Conservation (phyloP, 2,888 invertebrate genomes). For the Stegophylla sp. region DNA sequence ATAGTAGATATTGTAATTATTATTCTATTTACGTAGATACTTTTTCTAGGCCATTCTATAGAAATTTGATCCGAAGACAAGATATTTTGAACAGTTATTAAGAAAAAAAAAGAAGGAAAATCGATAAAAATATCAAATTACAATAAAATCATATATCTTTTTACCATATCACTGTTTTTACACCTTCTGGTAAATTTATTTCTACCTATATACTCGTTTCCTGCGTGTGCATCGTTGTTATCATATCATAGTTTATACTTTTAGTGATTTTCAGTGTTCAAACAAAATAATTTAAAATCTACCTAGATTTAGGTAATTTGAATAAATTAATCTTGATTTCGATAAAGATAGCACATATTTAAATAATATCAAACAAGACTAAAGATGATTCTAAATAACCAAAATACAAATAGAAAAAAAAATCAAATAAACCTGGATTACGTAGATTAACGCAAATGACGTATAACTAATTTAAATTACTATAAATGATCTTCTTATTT, state of each 20-base stretch:
- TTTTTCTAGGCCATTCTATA: not conserved
- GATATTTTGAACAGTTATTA: not conserved
- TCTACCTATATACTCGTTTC: not conserved
- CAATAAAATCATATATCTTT: not conserved
- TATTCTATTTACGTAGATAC: not conserved
- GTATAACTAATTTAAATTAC: no score
- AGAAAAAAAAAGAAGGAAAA: not conserved
- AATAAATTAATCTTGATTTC: no score
- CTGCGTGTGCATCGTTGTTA: not conserved
- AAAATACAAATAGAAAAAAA: no score
- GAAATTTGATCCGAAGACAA: not conserved
- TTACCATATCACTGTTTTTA: not conserved
- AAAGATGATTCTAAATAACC: no score
- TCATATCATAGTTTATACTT: not conserved
- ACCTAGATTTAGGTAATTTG: no score
- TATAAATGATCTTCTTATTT: no score
- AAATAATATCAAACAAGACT: no score
- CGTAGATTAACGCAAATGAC: no score
- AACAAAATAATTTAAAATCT: no score
- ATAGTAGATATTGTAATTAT: not conserved
- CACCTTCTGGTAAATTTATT: not conserved
- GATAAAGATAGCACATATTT: no score
- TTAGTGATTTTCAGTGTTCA: not conserved
- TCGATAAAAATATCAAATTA: not conserved
- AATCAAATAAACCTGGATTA: no score